Evolutionary conservation across 1,140 invertebrate species (phyloP).

Genomic region (Drosophila nannoptera): DNA sequence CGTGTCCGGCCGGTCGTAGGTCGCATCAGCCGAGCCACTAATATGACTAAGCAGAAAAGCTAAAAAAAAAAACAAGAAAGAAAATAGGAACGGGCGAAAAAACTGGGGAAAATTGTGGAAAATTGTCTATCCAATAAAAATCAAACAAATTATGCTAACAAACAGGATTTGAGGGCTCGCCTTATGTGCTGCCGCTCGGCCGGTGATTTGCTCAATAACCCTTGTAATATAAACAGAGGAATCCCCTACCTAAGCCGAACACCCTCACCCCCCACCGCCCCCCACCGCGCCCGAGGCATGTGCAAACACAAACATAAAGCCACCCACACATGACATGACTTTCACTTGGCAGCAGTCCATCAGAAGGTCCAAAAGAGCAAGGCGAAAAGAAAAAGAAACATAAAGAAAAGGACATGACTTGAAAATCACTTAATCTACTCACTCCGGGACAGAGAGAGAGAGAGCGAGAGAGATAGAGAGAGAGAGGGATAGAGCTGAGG

Average conservation of each 20-base stretch:
- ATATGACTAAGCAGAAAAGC: slow-evolving; percentile 73
- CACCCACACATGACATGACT: slow-evolving; percentile 63
- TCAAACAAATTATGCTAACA: slow-evolving; percentile 78
- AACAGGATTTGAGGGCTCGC: slow-evolving; percentile 68
- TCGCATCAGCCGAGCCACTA: slow-evolving; percentile 45
- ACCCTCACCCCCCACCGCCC: not conserved
- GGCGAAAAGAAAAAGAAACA: not conserved
- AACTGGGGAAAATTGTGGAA: slow-evolving; percentile 13
- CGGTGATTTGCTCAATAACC: slow-evolving; percentile 78
- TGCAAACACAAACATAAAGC: slow-evolving; percentile 33
- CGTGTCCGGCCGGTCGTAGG: slow-evolving; percentile 57
- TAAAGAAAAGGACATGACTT: slow-evolving; percentile 71
- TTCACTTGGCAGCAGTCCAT: slow-evolving; percentile 74
- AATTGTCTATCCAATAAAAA: slow-evolving; percentile 72
- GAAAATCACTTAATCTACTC: slow-evolving; percentile 77
- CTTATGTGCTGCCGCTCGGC: slow-evolving; percentile 31
- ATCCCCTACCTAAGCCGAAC: not conserved
- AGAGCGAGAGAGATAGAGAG: not conserved
- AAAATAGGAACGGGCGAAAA: slow-evolving; percentile 15
- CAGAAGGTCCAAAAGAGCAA: slow-evolving; percentile 13
- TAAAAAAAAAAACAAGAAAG: slow-evolving; percentile 17
- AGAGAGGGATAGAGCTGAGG: not conserved
- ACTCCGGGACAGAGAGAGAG: slow-evolving; percentile 35
- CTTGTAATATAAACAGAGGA: slow-evolving; percentile 74
- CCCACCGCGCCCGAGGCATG: too few species aligned